Percentiles rank a stretch among this genome's conserved stretches.
phyloP scores from a whole-genome alignment of 2,797 vertebrate species.

The Eulemur mongoz region DNA sequence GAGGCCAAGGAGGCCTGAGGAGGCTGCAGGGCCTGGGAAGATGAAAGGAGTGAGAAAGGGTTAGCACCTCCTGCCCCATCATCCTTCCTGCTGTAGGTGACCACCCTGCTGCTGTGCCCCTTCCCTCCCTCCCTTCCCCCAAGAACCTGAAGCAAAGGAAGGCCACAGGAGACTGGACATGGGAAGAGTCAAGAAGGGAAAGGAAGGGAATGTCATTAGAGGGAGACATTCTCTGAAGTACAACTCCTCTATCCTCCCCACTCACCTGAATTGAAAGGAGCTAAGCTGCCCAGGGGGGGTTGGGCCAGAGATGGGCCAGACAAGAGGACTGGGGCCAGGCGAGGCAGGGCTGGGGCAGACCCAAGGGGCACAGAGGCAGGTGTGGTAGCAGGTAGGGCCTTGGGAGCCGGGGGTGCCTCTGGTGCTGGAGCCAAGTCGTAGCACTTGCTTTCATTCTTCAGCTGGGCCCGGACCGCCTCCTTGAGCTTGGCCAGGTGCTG shows the following conservation, averaged over 20 bases:
- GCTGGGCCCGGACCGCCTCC: slow-evolving; percentile 82
- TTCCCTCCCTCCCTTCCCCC: background rate
- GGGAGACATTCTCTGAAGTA: background rate
- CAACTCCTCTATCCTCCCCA: background rate
- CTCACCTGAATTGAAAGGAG: slow-evolving; percentile 82
- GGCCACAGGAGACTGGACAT: background rate
- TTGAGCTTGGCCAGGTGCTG: slow-evolving; percentile 84
- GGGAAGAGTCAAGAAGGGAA: background rate
- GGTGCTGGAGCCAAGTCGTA: slow-evolving; percentile 79
- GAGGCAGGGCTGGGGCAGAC: slow-evolving; percentile 67
- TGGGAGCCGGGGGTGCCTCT: slow-evolving; percentile 51
- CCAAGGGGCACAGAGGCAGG: slow-evolving; percentile 66
- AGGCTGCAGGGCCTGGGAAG: slow-evolving; percentile 77
- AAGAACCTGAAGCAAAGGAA: background rate
- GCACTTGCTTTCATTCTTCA: slow-evolving; percentile 84
- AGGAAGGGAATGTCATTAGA: background rate
- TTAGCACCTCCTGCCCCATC: slow-evolving; percentile 3
- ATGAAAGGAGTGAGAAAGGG: slow-evolving; percentile 21
- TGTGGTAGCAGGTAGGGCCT: slow-evolving; percentile 58
- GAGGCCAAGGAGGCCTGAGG: slow-evolving; percentile 77
- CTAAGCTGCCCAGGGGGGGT: slow-evolving; percentile 74
- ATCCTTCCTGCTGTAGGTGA: slow-evolving; percentile 55
- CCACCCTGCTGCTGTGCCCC: background rate
- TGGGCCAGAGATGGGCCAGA: slow-evolving; percentile 77
- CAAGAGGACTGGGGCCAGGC: slow-evolving; percentile 80